Conservation (phyloP, 2,888 invertebrate species). For the Alcis repandata region DNA sequence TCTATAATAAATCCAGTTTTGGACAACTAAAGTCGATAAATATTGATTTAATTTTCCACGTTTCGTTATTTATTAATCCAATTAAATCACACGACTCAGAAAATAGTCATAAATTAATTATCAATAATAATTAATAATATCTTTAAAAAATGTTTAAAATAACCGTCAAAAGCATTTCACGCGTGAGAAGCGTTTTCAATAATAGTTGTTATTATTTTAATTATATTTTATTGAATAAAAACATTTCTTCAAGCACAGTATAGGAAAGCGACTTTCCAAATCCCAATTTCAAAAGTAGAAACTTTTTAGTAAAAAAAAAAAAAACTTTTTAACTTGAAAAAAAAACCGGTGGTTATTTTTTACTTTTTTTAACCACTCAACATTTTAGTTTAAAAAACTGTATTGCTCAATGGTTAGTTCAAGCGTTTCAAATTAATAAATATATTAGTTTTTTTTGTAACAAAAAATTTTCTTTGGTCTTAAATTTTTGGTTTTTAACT, state of each 20-base stretch:
- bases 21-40: neutral
- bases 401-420: no score
- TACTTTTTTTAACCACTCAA: no score
- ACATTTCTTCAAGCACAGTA: constrained; percentile 70
- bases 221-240: constrained; percentile 65
- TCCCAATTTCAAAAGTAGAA: constrained; percentile 41
- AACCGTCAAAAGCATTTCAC: constrained; percentile 80
- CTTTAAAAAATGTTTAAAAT: constrained; percentile 10
- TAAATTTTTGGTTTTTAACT: constrained; percentile 1
- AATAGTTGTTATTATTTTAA: constrained; percentile 54
- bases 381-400: no score
- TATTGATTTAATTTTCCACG: neutral
- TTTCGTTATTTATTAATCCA: neutral
- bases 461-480: neutral
- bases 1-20: no score
- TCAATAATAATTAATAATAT: no score
- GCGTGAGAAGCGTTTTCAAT: constrained; percentile 63
- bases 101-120: no score
- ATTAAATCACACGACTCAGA: neutral
- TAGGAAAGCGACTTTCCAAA: constrained; percentile 44
- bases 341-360: no score
- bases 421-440: neutral
- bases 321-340: neutral
- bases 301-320: constrained; percentile 41
- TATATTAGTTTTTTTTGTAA: no score